Percentiles rank a stretch among this genome's conserved stretches.
Evolutionary conservation across 2,113 vertebrate genomes (phyloP).

Genomic region (Trachemys scripta): DNA sequence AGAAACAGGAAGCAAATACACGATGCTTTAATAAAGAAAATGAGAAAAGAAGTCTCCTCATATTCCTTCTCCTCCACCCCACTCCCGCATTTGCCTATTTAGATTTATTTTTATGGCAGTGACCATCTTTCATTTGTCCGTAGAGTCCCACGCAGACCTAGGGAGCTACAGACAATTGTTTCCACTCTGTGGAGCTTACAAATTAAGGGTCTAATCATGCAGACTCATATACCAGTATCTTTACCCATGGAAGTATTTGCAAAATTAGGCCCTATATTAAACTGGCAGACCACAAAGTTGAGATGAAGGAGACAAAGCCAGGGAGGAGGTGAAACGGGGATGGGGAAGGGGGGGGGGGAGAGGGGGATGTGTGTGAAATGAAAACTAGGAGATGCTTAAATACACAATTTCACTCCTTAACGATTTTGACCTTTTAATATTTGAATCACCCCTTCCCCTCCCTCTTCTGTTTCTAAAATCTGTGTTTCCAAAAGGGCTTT

Average conservation of each 20-base stretch:
- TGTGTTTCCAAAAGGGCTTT: conserved; percentile 16
- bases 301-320: accelerated
- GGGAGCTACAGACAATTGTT: background rate
- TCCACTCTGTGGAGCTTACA: background rate
- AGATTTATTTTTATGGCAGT: background rate
- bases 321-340: background rate
- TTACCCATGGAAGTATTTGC: background rate
- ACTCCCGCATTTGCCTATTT: background rate
- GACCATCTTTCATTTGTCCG: background rate
- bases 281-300: background rate
- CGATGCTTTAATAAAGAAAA: background rate
- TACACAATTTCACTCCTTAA: background rate
- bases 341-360: background rate
- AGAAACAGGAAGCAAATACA: background rate
- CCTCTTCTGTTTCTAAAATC: background rate
- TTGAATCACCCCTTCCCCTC: background rate
- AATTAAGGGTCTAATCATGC: background rate
- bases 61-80: background rate
- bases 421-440: background rate
- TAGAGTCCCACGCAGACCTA: background rate
- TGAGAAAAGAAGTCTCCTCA: background rate
- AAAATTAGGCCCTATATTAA: background rate
- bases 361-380: background rate
- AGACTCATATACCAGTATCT: background rate
- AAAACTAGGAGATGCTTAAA: background rate